phyloP scores from a whole-genome alignment of 1,140 invertebrate genomes.

The Aphelenchoides avenae region DNA sequence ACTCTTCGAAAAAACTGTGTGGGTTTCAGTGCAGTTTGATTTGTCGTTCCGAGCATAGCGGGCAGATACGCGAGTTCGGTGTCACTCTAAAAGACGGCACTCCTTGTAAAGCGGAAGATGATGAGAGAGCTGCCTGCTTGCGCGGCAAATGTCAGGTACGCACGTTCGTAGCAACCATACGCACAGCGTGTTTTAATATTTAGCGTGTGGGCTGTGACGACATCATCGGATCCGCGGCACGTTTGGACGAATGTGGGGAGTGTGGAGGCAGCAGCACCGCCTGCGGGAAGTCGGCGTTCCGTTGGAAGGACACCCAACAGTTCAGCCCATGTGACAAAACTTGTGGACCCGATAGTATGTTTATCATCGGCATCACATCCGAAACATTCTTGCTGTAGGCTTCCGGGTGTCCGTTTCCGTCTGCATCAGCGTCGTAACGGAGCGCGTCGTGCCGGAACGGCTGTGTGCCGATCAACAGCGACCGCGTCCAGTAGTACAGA shows the following conservation, averaged over 20 bases:
- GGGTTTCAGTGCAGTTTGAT: slow-evolving; percentile 19
- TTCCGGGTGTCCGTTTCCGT: slow-evolving; percentile 47
- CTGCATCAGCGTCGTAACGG: slow-evolving; percentile 45
- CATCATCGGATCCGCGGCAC: slow-evolving; percentile 44
- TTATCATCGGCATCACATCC: not conserved
- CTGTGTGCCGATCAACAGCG: slow-evolving; percentile 46
- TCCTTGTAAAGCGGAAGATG: slow-evolving; percentile 77
- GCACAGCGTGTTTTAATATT: slow-evolving; percentile 21
- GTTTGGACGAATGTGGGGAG: slow-evolving; percentile 44
- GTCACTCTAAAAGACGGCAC: slow-evolving; percentile 68
- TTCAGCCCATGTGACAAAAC: slow-evolving; percentile 47
- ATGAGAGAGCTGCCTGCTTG: slow-evolving; percentile 30
- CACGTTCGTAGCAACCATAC: slow-evolving; percentile 16
- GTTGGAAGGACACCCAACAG: slow-evolving; percentile 46
- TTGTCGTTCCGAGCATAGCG: slow-evolving; percentile 6
- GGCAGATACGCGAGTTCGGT: slow-evolving; percentile 7
- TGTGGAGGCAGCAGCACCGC: slow-evolving; percentile 47
- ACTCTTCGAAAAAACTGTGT: slow-evolving; percentile 2
- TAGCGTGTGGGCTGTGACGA: slow-evolving; percentile 45
- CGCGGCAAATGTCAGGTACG: slow-evolving; percentile 37
- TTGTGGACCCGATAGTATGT: slow-evolving; percentile 42
- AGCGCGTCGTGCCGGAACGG: slow-evolving; percentile 47
- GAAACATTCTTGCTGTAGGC: slow-evolving; percentile 26
- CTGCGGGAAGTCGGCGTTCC: slow-evolving; percentile 41
- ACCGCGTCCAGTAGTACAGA: slow-evolving; percentile 39